A percentile compares a stretch with the other conserved stretches of the same genome.
Conservation (phyloP, 1,140 invertebrate species). For the Aphelenchoides besseyi region DNA sequence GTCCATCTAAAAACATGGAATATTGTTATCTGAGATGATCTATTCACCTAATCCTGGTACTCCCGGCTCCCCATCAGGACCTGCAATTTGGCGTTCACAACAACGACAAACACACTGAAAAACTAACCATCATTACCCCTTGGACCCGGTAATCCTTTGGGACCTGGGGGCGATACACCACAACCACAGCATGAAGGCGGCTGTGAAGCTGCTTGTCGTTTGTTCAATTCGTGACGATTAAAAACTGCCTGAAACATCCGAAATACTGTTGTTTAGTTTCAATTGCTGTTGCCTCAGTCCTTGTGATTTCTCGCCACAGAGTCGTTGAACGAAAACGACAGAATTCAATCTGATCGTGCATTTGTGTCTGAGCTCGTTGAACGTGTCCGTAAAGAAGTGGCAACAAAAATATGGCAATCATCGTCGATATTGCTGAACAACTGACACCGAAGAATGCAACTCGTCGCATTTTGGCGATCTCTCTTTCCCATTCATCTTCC, state of each 20-base stretch:
- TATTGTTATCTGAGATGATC: neutral
- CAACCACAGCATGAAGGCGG: neutral
- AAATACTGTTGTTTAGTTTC: too few species aligned
- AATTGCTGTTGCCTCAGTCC: conserved; percentile 3
- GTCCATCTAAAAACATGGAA: neutral
- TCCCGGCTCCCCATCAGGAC: neutral
- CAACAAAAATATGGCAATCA: neutral
- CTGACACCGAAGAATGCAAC: neutral
- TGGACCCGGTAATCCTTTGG: neutral
- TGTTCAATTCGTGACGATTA: conserved; percentile 7
- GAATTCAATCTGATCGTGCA: conserved; percentile 1
- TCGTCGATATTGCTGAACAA: conserved; percentile 1
- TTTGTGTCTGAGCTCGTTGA: conserved; percentile 5
- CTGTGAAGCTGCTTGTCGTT: conserved; percentile 5
- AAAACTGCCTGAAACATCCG: conserved; percentile 1
- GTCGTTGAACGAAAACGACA: neutral
- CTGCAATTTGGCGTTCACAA: neutral
- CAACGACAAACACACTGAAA: neutral
- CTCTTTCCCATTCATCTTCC: neutral
- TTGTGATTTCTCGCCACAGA: neutral
- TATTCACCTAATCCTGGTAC: neutral
- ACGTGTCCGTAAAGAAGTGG: conserved; percentile 5
- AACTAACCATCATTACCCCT: neutral
- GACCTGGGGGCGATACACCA: neutral
- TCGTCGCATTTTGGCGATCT: neutral